A percentile compares a stretch with the other conserved stretches of the same genome.
Evolutionary conservation across 2,888 invertebrate genomes (phyloP).

Genomic region (Hypercompe scribonia): DNA sequence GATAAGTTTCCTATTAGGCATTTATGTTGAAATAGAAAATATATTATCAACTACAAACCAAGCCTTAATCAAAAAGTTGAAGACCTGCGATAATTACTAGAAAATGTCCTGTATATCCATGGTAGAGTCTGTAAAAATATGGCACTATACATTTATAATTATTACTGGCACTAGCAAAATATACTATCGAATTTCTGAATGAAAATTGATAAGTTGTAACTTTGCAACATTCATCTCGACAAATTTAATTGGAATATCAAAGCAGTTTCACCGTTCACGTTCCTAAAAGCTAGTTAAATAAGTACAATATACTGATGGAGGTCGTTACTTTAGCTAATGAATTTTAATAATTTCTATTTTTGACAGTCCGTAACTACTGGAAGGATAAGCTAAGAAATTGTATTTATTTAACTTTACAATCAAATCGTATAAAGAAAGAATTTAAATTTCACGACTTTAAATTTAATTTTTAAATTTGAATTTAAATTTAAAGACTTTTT

Average conservation of each 20-base stretch:
- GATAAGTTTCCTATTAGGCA: no score
- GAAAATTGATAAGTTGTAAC: not conserved
- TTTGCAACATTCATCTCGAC: not conserved
- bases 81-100: not conserved
- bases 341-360: not conserved
- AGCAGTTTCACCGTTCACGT: not conserved
- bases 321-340: no score
- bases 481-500: constrained; percentile 12
- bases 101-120: no score
- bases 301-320: not conserved
- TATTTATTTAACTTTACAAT: not conserved
- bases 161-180: not conserved
- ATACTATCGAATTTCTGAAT: not conserved
- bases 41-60: not conserved
- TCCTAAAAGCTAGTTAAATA: not conserved
- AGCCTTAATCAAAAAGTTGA: not conserved
- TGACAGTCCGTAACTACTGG: not conserved
- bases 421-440: constrained; percentile 2
- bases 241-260: not conserved
- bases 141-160: not conserved
- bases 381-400: not conserved
- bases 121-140: no score
- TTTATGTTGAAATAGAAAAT: not conserved
- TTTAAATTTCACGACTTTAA: not conserved
- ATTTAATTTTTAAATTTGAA: no score